A percentile compares a stretch with the other conserved stretches of the same genome.
Conservation (phyloP, 2,797 vertebrate genomes). For the Amniataba percoides region DNA sequence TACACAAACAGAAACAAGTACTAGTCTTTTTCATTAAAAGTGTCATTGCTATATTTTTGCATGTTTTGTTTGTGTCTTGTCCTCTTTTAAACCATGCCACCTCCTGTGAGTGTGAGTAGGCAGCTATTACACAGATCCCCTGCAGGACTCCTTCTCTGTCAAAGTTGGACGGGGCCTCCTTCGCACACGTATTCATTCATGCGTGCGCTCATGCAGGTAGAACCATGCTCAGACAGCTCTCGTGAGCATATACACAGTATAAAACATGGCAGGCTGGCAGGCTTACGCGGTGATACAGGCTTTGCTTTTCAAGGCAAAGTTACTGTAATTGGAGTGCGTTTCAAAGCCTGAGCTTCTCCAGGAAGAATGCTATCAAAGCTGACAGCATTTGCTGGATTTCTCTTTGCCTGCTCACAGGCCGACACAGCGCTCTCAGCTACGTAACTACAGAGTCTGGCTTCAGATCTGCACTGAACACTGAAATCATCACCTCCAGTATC, state of each 20-base stretch:
- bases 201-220: constrained; percentile 31
- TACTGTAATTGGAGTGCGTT: constrained; percentile 70
- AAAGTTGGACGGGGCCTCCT: background rate
- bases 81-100: background rate
- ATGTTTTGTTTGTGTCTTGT: background rate
- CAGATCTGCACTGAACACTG: constrained; percentile 14
- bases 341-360: constrained; percentile 62
- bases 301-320: constrained; percentile 52
- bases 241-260: background rate
- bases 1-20: background rate
- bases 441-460: background rate
- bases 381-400: constrained; percentile 59
- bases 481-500: constrained; percentile 14
- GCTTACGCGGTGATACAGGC: constrained; percentile 39
- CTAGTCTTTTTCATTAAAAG: background rate
- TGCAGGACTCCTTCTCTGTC: constrained; percentile 11
- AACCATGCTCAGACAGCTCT: constrained; percentile 20
- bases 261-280: constrained; percentile 46
- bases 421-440: constrained; percentile 7
- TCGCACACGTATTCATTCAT: constrained; percentile 22
- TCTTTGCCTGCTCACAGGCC: constrained; percentile 27
- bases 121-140: constrained; percentile 11
- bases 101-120: background rate
- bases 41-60: too few relatives aligned
- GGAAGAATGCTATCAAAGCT: constrained; percentile 66